Conservation (phyloP, 2,797 vertebrate species). For the Etheostoma perlongum region DNA sequence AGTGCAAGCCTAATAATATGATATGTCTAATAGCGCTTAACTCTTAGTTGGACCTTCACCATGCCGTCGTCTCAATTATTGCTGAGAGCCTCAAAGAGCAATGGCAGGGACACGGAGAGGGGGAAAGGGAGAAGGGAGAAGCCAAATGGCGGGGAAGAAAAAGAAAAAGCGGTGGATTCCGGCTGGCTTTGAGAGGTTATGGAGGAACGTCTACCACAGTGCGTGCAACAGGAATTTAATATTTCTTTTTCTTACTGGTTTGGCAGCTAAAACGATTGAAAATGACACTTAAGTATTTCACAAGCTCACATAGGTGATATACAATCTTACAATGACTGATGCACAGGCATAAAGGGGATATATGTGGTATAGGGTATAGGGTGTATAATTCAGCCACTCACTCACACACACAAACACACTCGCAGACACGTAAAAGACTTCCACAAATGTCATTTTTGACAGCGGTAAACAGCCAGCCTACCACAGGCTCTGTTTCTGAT, state of each 20-base stretch:
- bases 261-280: conserved; percentile 66
- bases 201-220: conserved; percentile 63
- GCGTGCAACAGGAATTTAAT: conserved; percentile 65
- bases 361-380: too few relatives aligned
- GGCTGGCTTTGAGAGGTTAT: conserved; percentile 63
- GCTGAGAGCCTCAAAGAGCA: conserved; percentile 61
- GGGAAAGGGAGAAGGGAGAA: conserved; percentile 34
- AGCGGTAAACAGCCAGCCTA: conserved; percentile 58
- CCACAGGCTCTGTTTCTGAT: conserved; percentile 77
- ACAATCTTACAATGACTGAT: conserved; percentile 30
- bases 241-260: conserved; percentile 64
- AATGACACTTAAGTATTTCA: conserved; percentile 73
- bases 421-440: conserved; percentile 38
- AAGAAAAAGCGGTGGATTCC: conserved; percentile 48
- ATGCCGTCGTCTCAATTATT: conserved; percentile 57
- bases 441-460: conserved; percentile 66
- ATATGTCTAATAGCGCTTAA: conserved; percentile 71
- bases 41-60: conserved; percentile 64
- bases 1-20: conserved; percentile 72
- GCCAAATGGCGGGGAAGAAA: conserved; percentile 37
- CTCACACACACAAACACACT: neutral
- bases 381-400: conserved; percentile 14
- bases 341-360: conserved; percentile 22
- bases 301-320: conserved; percentile 65
- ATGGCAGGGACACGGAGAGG: conserved; percentile 40